Evolutionary conservation across 1,140 invertebrate genomes (phyloP).

Genomic region (Zaprionus inermis): DNA sequence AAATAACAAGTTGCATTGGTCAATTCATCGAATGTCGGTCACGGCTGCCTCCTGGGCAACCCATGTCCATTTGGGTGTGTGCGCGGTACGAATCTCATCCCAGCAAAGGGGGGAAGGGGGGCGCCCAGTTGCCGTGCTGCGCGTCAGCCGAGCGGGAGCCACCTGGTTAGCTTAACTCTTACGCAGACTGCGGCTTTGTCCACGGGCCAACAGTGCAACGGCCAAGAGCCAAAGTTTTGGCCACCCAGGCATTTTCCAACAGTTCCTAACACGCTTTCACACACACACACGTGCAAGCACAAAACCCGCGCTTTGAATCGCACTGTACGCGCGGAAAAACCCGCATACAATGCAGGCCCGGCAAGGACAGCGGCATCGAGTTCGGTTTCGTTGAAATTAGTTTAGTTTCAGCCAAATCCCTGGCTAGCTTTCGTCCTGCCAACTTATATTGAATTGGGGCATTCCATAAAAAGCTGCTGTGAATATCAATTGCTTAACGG

Average conservation of each 20-base stretch:
- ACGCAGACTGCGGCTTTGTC: conserved; percentile 28
- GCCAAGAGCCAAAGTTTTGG: conserved; percentile 43
- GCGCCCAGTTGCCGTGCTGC: too few relatives aligned
- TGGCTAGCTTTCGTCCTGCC: conserved; percentile 17
- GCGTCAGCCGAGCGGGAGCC: neutral
- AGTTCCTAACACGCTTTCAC: conserved; percentile 1
- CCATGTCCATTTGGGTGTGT: conserved; percentile 3
- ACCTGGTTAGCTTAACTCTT: conserved; percentile 34
- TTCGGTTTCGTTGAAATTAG: conserved; percentile 55
- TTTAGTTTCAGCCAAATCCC: conserved; percentile 56
- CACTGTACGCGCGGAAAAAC: too few relatives aligned
- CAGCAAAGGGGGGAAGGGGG: too few relatives aligned
- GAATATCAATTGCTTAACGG: conserved; percentile 11
- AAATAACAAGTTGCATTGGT: conserved; percentile 79
- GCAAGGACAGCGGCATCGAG: neutral
- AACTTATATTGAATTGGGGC: conserved; percentile 42
- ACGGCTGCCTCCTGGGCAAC: conserved; percentile 52
- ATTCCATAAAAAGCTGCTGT: conserved; percentile 5
- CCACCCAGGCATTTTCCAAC: conserved; percentile 14
- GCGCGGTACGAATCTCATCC: too few relatives aligned
- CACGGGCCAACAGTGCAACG: conserved; percentile 10
- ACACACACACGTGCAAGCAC: neutral
- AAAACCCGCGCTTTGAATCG: conserved; percentile 10
- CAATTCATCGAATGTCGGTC: conserved; percentile 81
- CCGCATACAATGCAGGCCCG: conserved; percentile 3